Evolutionary conservation across 2,113 vertebrate species (phyloP).

Genomic region (Terrapene triunguis): DNA sequence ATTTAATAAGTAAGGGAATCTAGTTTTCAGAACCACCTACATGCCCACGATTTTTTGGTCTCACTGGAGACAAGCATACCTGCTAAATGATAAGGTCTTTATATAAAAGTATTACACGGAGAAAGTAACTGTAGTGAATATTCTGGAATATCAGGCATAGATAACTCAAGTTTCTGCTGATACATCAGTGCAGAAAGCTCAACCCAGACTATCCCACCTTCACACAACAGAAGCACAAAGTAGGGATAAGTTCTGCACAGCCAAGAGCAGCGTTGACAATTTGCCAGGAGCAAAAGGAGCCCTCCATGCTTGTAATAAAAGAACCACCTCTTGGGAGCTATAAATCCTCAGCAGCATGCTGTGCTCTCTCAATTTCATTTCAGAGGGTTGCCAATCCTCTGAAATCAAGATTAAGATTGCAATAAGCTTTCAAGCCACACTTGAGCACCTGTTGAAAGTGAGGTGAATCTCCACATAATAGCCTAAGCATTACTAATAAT

Average conservation of each 20-base stretch:
- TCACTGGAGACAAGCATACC: too few species aligned
- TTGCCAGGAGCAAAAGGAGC: not conserved
- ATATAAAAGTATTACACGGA: not conserved
- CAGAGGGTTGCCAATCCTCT: not conserved
- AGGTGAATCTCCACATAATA: not conserved
- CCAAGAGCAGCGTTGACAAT: not conserved
- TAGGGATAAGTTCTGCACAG: not conserved
- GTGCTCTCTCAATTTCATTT: not conserved
- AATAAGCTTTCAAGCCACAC: too few species aligned
- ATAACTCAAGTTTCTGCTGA: not conserved
- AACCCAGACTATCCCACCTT: not conserved
- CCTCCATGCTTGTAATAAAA: too few species aligned
- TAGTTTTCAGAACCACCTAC: not conserved
- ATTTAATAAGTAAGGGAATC: not conserved
- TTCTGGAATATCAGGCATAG: not conserved
- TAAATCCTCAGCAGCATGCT: not conserved
- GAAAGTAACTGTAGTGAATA: not conserved
- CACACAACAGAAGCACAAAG: not conserved
- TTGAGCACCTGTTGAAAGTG: rapidly evolving
- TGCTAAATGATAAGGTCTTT: not conserved
- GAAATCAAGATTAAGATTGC: too few species aligned
- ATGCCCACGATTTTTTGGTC: too few species aligned
- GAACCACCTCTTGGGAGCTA: not conserved
- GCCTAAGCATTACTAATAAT: not conserved
- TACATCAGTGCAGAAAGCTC: too few species aligned